Base-by-base conservation (phyloP, 1,140 invertebrate genomes). In the Cherax destructor region DNA sequence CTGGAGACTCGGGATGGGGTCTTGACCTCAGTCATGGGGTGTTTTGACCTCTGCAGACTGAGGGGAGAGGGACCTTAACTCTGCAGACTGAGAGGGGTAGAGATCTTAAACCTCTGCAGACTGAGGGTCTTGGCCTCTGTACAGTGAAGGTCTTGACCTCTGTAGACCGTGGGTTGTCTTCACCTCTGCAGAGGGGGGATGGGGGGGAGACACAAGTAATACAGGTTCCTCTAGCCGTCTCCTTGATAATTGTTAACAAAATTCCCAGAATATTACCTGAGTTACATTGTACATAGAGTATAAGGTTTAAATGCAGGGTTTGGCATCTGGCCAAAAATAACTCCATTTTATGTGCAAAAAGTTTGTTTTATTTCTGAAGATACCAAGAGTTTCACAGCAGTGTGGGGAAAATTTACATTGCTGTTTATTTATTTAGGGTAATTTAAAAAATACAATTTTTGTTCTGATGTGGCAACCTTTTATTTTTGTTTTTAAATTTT, bases 261-360 rank as follows among this genome's bases (percentile, higher is more conserved):
- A 18, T 74, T 74, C 24, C 6, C 69, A 30, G 30, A 30, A 74
- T 30, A 10, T 74, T 24, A 74, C 69, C 69, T 30, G n/a, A 74
- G 69, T 74, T 74, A 74, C 69, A 24, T 24, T 74, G 69, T 74
- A 74, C 69, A 74, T 74, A 30, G 69, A 74, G 69, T 21, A 30
- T 21, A 9, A 74, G 5, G 69, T 69, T 69, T 69, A 69, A 69
- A 21, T 69, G 65, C 65, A 18, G 18, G 18, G 65, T 69, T 69
- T 69, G 65, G 65, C 65, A 69, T 69, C 61, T 69, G 16, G 18
- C 65, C 65, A 69, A 69, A 69, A 69, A 13, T 69, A 41, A 41
- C 21, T 69, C 6, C 21, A 13, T 69, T 21, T 74, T 74, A 74
- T 74, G 69, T 74, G 69, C 24, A 74, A 30, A 65, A 69, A 69